phyloP scores from a whole-genome alignment of 2,113 vertebrate genomes.

The Pao palembangensis region DNA sequence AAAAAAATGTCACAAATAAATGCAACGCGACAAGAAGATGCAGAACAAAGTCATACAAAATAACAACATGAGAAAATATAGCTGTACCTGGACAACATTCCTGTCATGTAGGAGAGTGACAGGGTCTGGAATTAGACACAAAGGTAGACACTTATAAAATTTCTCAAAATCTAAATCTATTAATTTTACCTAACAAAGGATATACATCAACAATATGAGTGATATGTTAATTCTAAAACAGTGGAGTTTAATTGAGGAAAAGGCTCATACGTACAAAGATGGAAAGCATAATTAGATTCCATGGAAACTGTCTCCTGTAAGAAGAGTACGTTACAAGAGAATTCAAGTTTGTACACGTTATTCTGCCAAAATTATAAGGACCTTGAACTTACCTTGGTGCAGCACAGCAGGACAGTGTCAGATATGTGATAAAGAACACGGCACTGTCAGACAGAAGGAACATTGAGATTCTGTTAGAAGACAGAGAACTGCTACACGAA shows the following conservation, averaged over 20 bases:
- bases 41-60: constrained; percentile 4
- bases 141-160: background rate
- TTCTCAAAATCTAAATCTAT: background rate
- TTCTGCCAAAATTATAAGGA: background rate
- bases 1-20: constrained; percentile 7
- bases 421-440: constrained; percentile 90
- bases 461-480: background rate
- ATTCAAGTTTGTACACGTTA: background rate
- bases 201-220: background rate
- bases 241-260: background rate
- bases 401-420: constrained; percentile 88
- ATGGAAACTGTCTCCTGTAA: constrained; percentile 87
- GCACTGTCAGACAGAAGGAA: constrained; percentile 67
- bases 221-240: background rate
- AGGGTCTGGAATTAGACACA: constrained; percentile 80
- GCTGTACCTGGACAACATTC: constrained; percentile 87
- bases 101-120: constrained; percentile 92
- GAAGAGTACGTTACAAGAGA: constrained; percentile 4
- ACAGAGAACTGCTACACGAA: background rate
- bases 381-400: constrained; percentile 78
- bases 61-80: background rate
- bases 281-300: constrained; percentile 88
- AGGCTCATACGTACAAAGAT: constrained; percentile 84
- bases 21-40: constrained; percentile 6
- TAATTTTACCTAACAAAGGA: background rate